Evolutionary conservation across 2,113 vertebrate genomes (phyloP).

Genomic region (Scytalopus superciliaris): DNA sequence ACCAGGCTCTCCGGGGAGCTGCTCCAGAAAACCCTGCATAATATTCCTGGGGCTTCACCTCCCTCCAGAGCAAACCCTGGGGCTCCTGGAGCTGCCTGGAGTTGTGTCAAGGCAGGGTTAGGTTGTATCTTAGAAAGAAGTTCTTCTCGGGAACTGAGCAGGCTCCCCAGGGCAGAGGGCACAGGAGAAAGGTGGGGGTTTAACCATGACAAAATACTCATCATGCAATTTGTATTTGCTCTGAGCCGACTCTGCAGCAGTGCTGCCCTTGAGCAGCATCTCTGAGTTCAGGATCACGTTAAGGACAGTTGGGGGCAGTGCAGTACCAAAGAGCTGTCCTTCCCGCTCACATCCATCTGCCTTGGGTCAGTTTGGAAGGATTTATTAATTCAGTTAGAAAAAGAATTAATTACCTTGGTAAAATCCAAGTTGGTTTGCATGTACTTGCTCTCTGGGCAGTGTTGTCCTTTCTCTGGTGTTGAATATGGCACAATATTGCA

Average conservation of each 20-base stretch:
- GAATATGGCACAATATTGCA: not conserved
- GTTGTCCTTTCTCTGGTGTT: not conserved
- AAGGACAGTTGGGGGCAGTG: not conserved
- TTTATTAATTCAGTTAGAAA: not conserved
- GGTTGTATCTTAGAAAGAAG: no score
- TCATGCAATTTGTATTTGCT: not conserved
- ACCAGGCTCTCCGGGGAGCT: not conserved
- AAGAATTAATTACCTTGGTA: not conserved
- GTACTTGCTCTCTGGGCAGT: not conserved
- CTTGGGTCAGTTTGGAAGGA: not conserved
- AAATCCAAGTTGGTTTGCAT: not conserved
- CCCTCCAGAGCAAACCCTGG: not conserved
- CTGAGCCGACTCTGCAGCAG: not conserved
- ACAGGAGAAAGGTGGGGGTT: no score
- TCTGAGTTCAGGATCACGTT: not conserved
- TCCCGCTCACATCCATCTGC: not conserved
- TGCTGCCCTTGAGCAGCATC: not conserved
- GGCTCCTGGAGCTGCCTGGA: no score
- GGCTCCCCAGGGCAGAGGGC: no score
- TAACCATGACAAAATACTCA: no score
- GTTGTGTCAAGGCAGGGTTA: no score
- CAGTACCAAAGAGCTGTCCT: accelerated
- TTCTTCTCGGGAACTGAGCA: no score
- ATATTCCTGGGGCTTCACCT: not conserved
- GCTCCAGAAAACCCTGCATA: not conserved